Conservation (phyloP, 2,888 invertebrate genomes). For the Oegoconia quadripuncta region DNA sequence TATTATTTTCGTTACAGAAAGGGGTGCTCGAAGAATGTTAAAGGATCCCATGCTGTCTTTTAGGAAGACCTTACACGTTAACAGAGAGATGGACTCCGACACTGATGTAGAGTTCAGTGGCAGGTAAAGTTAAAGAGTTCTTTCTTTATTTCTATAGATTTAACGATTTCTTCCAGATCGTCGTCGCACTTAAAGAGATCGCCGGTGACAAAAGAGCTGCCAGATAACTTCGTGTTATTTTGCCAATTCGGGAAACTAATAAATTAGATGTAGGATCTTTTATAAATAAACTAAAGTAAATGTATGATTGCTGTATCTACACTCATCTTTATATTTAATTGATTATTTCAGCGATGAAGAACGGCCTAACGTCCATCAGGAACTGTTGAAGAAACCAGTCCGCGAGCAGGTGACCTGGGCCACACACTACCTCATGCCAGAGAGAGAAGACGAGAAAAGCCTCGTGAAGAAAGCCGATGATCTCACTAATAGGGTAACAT, state of each 20-base stretch:
- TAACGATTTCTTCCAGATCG: no score
- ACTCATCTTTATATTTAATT: conserved; percentile 1
- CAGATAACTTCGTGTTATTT: no score
- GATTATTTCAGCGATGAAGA: conserved; percentile 38
- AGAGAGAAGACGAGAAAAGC: conserved; percentile 68
- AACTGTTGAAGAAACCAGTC: conserved; percentile 56
- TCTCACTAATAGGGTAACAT: conserved; percentile 59
- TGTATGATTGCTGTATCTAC: neutral
- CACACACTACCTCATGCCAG: conserved; percentile 63
- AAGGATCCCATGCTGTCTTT: conserved; percentile 57
- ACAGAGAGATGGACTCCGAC: conserved; percentile 61
- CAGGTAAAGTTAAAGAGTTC: conserved; percentile 36
- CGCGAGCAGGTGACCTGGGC: conserved; percentile 70
- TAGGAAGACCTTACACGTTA: conserved; percentile 50
- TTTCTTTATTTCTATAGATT: no score
- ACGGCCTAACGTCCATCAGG: conserved; percentile 45
- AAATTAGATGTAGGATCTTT: no score
- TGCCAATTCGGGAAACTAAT: no score
- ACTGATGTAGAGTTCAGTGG: conserved; percentile 60
- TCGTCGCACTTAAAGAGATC: no score
- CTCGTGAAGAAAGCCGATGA: conserved; percentile 69
- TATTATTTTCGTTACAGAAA: conserved; percentile 21
- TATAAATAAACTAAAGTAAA: no score
- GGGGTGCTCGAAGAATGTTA: conserved; percentile 22
- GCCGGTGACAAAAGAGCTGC: no score